Evolutionary conservation across 2,797 vertebrate species (phyloP).

Genomic region (Gymnodraco acuticeps): DNA sequence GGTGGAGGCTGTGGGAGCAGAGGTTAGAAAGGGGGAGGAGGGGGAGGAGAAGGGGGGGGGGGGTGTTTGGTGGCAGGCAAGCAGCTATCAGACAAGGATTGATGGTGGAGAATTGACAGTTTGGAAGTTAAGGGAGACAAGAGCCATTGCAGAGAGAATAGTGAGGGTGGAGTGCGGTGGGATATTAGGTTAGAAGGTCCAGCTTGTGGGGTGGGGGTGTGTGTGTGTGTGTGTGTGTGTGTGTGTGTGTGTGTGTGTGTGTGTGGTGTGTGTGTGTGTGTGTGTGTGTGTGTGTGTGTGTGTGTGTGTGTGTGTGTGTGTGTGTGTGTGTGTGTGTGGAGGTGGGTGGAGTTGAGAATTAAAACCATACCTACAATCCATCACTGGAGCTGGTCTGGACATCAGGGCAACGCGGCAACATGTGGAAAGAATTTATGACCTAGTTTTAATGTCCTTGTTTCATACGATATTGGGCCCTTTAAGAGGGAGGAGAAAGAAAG

Average conservation of each 20-base stretch:
- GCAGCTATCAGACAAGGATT: conserved; percentile 35
- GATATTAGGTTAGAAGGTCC: conserved; percentile 67
- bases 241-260: conserved; percentile 15
- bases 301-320: no score
- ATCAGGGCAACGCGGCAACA: conserved; percentile 79
- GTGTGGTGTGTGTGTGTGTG: conserved; percentile 25
- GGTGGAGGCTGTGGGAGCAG: conserved; percentile 25
- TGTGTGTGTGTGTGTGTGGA: conserved; percentile 7
- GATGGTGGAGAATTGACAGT: conserved; percentile 60
- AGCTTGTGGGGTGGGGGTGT: conserved; percentile 10
- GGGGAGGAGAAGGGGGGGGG: not conserved
- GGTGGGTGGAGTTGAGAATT: conserved; percentile 69
- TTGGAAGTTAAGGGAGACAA: conserved; percentile 55
- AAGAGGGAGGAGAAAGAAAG: conserved; percentile 52
- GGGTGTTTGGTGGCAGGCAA: not conserved
- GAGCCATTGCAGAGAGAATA: conserved; percentile 52
- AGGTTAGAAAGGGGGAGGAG: not conserved
- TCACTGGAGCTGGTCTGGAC: conserved; percentile 77
- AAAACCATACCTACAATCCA: conserved; percentile 84
- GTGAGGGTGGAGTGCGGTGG: conserved; percentile 54
- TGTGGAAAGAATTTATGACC: conserved; percentile 90
- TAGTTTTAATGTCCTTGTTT: conserved; percentile 88
- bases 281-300: no score
- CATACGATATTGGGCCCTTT: conserved; percentile 73
- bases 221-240: not conserved